phyloP scores from a whole-genome alignment of 2,113 vertebrate genomes.

The Nicator chloris region DNA sequence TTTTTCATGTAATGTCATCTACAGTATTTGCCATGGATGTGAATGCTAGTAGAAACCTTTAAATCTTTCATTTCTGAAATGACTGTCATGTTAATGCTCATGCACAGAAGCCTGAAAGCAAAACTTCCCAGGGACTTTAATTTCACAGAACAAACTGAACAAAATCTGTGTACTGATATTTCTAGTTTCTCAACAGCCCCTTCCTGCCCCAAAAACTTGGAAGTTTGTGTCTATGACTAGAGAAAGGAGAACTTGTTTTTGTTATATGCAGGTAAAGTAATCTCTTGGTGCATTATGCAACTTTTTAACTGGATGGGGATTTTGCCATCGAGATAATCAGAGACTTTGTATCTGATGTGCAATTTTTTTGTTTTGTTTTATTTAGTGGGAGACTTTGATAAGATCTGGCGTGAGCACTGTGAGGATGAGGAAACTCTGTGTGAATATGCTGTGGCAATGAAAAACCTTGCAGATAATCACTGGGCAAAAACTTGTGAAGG shows the following conservation, averaged over 20 bases:
- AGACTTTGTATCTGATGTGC: neutral
- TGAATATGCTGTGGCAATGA: constrained; percentile 98
- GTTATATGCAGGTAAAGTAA: neutral
- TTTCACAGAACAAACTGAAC: neutral
- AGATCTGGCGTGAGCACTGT: constrained; percentile 98
- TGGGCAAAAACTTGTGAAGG: constrained; percentile 94
- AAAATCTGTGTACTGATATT: neutral
- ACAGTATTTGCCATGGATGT: neutral
- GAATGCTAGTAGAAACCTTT: neutral
- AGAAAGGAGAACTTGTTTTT: neutral
- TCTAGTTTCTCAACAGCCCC: neutral
- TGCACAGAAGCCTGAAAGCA: neutral
- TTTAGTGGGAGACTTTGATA: constrained; percentile 97
- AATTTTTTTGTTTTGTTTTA: constrained; percentile 37
- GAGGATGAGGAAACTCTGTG: constrained; percentile 94
- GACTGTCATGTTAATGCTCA: neutral
- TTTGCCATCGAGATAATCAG: constrained; percentile 13
- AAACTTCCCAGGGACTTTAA: neutral
- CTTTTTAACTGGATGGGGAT: neutral
- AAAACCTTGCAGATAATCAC: constrained; percentile 96
- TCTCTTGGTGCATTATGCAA: neutral
- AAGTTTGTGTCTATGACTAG: neutral
- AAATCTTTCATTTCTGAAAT: neutral
- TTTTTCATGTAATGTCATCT: neutral
- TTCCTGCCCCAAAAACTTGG: neutral